A percentile compares a stretch with the other conserved stretches of the same genome.
Evolutionary conservation across 2,113 vertebrate genomes (phyloP).

Genomic region (Caranx ignobilis): DNA sequence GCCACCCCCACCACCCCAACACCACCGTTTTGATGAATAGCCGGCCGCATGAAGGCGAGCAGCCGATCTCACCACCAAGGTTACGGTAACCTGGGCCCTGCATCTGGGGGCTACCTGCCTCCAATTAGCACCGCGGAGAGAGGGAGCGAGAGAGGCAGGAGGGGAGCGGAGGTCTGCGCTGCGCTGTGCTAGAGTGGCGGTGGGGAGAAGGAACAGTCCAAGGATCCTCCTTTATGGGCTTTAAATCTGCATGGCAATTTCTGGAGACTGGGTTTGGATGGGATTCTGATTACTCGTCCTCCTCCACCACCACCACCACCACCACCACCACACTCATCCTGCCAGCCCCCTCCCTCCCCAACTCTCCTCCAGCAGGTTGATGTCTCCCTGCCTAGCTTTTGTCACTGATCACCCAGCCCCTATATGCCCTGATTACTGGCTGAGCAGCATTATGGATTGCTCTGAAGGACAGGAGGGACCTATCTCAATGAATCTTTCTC

Average conservation of each 20-base stretch:
- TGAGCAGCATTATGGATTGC: conserved; percentile 78
- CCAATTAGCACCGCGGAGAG: conserved; percentile 78
- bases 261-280: conserved; percentile 71
- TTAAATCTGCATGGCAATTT: conserved; percentile 87
- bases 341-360: conserved; percentile 19
- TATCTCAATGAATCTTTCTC: conserved; percentile 60
- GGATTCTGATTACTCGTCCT: conserved; percentile 79
- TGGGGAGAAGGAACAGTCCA: conserved; percentile 58
- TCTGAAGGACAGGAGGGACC: conserved; percentile 75
- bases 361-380: conserved; percentile 78
- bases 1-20: conserved; percentile 29
- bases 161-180: conserved; percentile 48
- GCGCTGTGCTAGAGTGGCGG: conserved; percentile 24
- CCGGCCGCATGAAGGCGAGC: conserved; percentile 80
- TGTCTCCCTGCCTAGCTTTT: conserved; percentile 78
- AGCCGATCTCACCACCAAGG: conserved; percentile 84
- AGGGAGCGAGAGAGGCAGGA: conserved; percentile 43
- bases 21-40: conserved; percentile 84
- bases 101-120: conserved; percentile 81
- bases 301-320: conserved; percentile 45
- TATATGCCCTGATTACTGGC: conserved; percentile 78
- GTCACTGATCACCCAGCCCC: conserved; percentile 81
- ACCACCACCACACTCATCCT: conserved; percentile 34
- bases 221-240: conserved; percentile 78
- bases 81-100: conserved; percentile 84